Base-by-base conservation (phyloP, 2,888 invertebrate genomes). In the Leucoma salicis region DNA sequence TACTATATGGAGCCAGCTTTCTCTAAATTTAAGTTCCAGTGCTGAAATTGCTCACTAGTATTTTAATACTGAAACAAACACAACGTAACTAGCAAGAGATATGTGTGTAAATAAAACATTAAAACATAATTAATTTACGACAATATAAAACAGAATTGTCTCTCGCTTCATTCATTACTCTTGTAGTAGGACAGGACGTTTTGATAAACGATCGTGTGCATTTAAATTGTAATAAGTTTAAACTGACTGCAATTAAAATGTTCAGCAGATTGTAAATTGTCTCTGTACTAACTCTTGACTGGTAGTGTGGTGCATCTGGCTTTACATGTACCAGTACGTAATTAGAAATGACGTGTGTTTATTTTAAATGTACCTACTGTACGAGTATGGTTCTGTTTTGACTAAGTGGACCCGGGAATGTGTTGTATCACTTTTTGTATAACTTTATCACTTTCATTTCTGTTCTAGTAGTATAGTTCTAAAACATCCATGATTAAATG, bases 201-300 rank as follows among this genome's bases (percentile, higher is more conserved):
- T 71, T 80, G 78, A 82, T 74, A 70, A 77, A 82, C 70, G 66
- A 39, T 51, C 44, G 53, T 58, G 50, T 52, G 64, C 68, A 64
- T 74, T 80, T 70, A 67, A 76, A 72, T 65, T 64, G 64, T 72
- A 70, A 76, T 78, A 69, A 61, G 63, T 66, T 73, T 75, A 75
- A 80, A 74, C 69, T 74, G 50, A 49, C 39, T 44, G 72, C 76
- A 78, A 80, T 84, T 82, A 78, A 74, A 78, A 71, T 68, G 74
- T 72, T 69, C 66, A 58, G 42, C 33, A 63, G 57, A 64, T 70
- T 70, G 67, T 74, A 68, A 74, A 75, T 72, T 70, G 72, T 62
- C 56, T 57, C 50, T 52, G 49, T 35, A 63, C 53, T 54, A 57
- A 56, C 61, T 42, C 49, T 61, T 55, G 53, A 50, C 39, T 1